Percentiles rank a stretch among this genome's conserved stretches.
Evolutionary conservation across 2,113 vertebrate species (phyloP).

Genomic region (Azemiops feae): DNA sequence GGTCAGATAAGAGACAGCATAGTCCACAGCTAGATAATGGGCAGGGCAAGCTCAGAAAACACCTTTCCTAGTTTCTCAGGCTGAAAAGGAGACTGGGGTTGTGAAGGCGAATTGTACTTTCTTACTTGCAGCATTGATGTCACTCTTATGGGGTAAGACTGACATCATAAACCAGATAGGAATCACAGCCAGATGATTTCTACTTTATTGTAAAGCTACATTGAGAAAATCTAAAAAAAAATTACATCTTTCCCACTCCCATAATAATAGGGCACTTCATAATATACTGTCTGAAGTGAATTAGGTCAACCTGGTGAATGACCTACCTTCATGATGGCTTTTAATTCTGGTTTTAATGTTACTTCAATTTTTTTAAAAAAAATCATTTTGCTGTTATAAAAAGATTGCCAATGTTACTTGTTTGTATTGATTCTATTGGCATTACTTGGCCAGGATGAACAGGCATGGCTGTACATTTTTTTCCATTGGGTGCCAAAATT

Average conservation of each 20-base stretch:
- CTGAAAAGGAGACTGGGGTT: not conserved
- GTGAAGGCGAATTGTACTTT: not conserved
- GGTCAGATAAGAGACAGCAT: too few relatives aligned
- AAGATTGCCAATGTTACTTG: not conserved
- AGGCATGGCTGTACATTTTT: not conserved
- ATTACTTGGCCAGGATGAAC: not conserved
- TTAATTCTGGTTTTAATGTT: not conserved
- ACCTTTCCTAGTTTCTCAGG: too few relatives aligned
- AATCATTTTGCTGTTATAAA: not conserved
- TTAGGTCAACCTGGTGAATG: not conserved
- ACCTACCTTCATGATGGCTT: not conserved
- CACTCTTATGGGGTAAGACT: not conserved
- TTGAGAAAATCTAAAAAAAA: not conserved
- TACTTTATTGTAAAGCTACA: not conserved
- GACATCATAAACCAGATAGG: not conserved
- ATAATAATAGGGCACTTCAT: rapidly evolving
- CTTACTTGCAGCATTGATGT: not conserved
- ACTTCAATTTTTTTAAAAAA: not conserved
- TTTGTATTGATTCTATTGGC: not conserved
- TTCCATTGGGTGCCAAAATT: not conserved
- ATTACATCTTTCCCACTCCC: not conserved
- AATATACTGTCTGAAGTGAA: not conserved
- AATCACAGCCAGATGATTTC: not conserved
- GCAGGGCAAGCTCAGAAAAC: not conserved
- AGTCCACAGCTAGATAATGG: too few relatives aligned